These are phyloP conservation scores for Pygoscelis adeliae DNA, from an alignment of 2,113 vertebrate species.

Conservation along the genomic window DNA sequence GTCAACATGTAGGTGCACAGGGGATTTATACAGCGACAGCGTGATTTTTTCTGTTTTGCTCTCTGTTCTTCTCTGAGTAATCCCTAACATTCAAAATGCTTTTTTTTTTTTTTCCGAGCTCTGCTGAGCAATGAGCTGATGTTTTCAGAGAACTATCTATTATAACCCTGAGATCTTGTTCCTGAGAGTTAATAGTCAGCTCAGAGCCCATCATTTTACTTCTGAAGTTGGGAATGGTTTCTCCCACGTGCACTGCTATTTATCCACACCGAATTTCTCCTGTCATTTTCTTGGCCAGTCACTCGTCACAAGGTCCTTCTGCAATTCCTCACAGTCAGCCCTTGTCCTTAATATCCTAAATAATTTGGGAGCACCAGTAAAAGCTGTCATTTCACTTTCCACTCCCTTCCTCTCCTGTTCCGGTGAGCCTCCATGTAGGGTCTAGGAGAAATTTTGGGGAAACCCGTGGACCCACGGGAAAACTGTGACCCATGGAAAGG, in stretches of 20 bases:
- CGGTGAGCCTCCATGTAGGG: neutral
- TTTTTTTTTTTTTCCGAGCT: neutral
- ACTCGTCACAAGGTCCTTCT: slow-evolving; percentile 3
- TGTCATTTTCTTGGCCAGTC: slow-evolving; percentile 33
- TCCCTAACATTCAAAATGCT: neutral
- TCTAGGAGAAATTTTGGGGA: neutral
- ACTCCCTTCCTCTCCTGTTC: neutral
- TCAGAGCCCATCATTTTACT: slow-evolving; percentile 29
- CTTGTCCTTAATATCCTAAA: neutral
- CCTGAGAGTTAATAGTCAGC: slow-evolving; percentile 28
- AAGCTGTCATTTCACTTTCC: neutral
- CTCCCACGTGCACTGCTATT: neutral
- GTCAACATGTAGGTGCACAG: rapidly evolving
- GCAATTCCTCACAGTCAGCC: neutral
- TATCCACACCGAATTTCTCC: neutral
- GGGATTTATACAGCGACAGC: neutral
- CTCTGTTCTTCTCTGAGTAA: slow-evolving; percentile 46
- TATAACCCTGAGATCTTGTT: slow-evolving; percentile 22
- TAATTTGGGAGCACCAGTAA: neutral
- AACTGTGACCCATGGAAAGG: neutral
- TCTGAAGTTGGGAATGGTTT: slow-evolving; percentile 16
- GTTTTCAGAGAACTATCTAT: slow-evolving; percentile 1
- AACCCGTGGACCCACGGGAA: rapidly evolving
- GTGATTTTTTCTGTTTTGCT: neutral
- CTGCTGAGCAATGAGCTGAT: slow-evolving; percentile 49